Evolutionary conservation across 2,888 invertebrate species (phyloP).

Genomic region (Machimus atricapillus): DNA sequence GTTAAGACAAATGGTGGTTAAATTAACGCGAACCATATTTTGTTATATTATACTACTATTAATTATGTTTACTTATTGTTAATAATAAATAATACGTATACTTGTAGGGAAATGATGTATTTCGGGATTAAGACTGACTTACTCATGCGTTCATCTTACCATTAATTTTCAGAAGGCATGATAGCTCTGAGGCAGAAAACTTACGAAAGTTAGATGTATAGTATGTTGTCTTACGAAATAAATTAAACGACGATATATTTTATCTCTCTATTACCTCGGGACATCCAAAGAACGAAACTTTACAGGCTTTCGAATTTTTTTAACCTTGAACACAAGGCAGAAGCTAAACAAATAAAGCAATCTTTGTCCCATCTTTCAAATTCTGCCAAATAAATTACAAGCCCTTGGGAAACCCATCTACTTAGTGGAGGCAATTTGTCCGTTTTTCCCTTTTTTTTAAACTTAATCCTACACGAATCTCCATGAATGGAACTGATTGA

Average conservation of each 20-base stretch:
- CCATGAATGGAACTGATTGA: not conserved
- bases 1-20: too few species aligned
- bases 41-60: too few species aligned
- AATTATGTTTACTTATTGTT: too few species aligned
- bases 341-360: not conserved
- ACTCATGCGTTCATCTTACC: not conserved
- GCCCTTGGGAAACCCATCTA: not conserved
- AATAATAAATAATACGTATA: too few species aligned
- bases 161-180: not conserved
- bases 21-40: too few species aligned
- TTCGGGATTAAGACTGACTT: too few species aligned
- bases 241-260: not conserved
- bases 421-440: not conserved
- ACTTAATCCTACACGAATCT: not conserved
- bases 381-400: not conserved
- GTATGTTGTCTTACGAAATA: not conserved
- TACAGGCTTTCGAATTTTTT: not conserved
- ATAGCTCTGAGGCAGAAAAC: not conserved
- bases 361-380: not conserved
- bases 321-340: not conserved
- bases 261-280: not conserved
- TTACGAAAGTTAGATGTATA: not conserved
- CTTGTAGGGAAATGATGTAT: too few species aligned
- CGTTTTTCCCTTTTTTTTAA: not conserved
- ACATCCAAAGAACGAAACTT: not conserved